Evolutionary conservation across 2,888 invertebrate genomes (phyloP).

Genomic region (Galerucella nymphaeae): DNA sequence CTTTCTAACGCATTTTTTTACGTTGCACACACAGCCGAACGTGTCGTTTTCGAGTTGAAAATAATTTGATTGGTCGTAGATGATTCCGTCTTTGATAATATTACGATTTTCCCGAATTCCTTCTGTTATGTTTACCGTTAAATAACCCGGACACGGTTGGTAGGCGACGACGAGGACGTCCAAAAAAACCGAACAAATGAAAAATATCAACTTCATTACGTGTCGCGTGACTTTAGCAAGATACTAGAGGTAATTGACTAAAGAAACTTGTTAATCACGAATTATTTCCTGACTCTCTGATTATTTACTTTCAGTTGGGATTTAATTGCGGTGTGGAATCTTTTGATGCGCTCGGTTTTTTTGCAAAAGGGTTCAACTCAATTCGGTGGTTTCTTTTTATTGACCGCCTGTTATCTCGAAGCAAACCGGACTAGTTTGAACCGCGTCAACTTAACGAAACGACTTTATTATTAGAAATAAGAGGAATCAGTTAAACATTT

Average conservation of each 20-base stretch:
- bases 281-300: background rate
- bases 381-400: background rate
- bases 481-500: no score
- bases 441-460: background rate
- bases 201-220: conserved; percentile 6
- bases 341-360: background rate
- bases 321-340: background rate
- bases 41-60: conserved; percentile 31
- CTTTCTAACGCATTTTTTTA: conserved; percentile 47
- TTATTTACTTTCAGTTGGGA: background rate
- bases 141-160: conserved; percentile 4
- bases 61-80: conserved; percentile 37
- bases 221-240: background rate
- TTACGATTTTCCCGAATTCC: conserved; percentile 30
- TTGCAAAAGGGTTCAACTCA: background rate
- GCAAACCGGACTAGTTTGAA: background rate
- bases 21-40: conserved; percentile 44
- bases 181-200: conserved; percentile 5
- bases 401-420: background rate
- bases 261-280: conserved; percentile 11
- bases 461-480: background rate
- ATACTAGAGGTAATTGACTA: conserved; percentile 1
- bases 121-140: conserved; percentile 38
- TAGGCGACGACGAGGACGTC: background rate
- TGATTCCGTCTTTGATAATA: conserved; percentile 38